Conservation (phyloP, 2,113 vertebrate species). For the Acrocephalus arundinaceus region DNA sequence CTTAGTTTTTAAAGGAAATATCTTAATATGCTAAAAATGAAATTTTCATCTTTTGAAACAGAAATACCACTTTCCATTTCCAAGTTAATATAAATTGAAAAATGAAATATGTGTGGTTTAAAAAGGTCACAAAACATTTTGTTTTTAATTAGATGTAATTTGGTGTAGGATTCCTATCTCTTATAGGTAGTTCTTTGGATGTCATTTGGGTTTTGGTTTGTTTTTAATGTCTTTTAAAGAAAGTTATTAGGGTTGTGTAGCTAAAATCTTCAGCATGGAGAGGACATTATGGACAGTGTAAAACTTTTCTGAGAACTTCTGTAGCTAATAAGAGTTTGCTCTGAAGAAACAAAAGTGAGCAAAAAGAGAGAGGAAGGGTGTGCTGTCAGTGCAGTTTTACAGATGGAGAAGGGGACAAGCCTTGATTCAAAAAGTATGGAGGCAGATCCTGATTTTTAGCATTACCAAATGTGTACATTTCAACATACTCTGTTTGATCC, state of each 20-base stretch:
- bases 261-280: neutral
- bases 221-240: neutral
- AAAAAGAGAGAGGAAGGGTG: neutral
- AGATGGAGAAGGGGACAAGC: neutral
- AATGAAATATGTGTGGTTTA: neutral
- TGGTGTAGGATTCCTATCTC: neutral
- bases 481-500: slow-evolving; percentile 44
- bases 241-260: neutral
- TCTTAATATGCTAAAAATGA: neutral
- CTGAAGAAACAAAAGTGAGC: neutral
- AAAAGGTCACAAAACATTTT: neutral
- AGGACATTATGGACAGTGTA: neutral
- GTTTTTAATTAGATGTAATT: neutral
- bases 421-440: slow-evolving; percentile 17
- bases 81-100: neutral
- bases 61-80: neutral
- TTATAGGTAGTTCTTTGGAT: neutral
- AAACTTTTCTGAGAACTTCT: neutral
- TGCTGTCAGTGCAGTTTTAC: neutral
- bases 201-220: neutral
- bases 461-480: slow-evolving; percentile 48
- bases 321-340: neutral
- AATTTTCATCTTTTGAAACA: neutral
- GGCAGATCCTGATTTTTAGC: slow-evolving; percentile 29
- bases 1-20: neutral